Conservation (phyloP, 2,797 vertebrate species). For the Pangasius krempfi region DNA sequence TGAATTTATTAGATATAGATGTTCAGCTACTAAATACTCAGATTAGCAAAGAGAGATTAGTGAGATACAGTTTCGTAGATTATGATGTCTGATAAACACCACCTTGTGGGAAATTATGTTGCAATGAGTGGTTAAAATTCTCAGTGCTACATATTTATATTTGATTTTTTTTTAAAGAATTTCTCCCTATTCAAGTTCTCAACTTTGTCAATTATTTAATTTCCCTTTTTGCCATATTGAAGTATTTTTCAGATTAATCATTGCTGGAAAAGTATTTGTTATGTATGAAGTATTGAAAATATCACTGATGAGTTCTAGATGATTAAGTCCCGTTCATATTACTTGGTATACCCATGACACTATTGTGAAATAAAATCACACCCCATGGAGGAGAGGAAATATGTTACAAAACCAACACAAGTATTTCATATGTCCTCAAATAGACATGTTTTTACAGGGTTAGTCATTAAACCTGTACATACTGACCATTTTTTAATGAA, state of each 20-base stretch:
- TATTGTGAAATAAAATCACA: neutral
- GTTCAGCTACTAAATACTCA: slow-evolving; percentile 41
- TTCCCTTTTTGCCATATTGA: slow-evolving; percentile 43
- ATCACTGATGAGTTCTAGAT: slow-evolving; percentile 22
- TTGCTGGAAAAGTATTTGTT: slow-evolving; percentile 35
- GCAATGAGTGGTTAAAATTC: slow-evolving; percentile 50
- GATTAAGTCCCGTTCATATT: neutral
- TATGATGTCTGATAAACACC: slow-evolving; percentile 43
- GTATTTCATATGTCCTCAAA: slow-evolving; percentile 40
- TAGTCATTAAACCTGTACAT: slow-evolving; percentile 53
- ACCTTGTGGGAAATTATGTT: slow-evolving; percentile 43
- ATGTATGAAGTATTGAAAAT: slow-evolving; percentile 9
- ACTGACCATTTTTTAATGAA: slow-evolving; percentile 44
- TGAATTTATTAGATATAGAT: slow-evolving; percentile 44
- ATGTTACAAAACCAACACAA: slow-evolving; percentile 30
- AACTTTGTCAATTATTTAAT: slow-evolving; percentile 48
- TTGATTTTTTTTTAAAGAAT: slow-evolving; percentile 33
- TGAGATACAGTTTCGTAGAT: slow-evolving; percentile 40
- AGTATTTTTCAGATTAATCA: slow-evolving; percentile 49
- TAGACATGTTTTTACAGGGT: slow-evolving; percentile 35
- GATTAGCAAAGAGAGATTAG: slow-evolving; percentile 47
- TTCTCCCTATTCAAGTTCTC: slow-evolving; percentile 43
- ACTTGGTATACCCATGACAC: neutral
- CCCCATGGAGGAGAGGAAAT: neutral
- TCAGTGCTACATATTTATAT: slow-evolving; percentile 51